Percentiles rank a stretch among this genome's conserved stretches.
Conservation (phyloP, 1,140 invertebrate species). For the Leptinotarsa defecta region DNA sequence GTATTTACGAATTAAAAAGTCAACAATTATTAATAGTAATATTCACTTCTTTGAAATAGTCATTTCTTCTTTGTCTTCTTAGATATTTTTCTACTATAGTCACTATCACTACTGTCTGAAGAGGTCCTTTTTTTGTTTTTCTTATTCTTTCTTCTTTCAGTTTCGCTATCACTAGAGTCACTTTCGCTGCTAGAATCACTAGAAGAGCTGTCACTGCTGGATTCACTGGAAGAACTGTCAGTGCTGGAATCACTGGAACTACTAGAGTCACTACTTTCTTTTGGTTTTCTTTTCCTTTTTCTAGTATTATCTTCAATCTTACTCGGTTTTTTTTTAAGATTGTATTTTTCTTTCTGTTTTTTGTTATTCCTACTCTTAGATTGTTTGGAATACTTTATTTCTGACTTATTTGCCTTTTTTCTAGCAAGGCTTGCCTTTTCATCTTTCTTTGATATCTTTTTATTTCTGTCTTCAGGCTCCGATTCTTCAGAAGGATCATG, state of each 20-base stretch:
- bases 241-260: neutral
- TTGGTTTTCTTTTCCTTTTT: constrained; percentile 11
- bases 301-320: neutral
- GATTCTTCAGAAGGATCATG: neutral
- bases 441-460: constrained; percentile 16
- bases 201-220: constrained; percentile 1
- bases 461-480: neutral
- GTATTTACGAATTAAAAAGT: no score
- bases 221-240: neutral
- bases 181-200: constrained; percentile 7
- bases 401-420: no score
- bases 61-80: constrained; percentile 28
- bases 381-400: no score
- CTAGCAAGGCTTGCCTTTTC: neutral
- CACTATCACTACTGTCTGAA: constrained; percentile 26
- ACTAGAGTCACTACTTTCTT: neutral
- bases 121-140: constrained; percentile 24
- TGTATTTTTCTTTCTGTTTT: neutral
- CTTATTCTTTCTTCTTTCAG: neutral
- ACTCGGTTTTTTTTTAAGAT: neutral
- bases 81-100: constrained; percentile 13
- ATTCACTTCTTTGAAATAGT: no score
- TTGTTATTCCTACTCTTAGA: constrained; percentile 6
- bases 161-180: constrained; percentile 8
- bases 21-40: no score